Percentiles rank a stretch among this genome's conserved stretches.
phyloP scores from a whole-genome alignment of 2,888 invertebrate genomes.

The Halictus quadricinctus region DNA sequence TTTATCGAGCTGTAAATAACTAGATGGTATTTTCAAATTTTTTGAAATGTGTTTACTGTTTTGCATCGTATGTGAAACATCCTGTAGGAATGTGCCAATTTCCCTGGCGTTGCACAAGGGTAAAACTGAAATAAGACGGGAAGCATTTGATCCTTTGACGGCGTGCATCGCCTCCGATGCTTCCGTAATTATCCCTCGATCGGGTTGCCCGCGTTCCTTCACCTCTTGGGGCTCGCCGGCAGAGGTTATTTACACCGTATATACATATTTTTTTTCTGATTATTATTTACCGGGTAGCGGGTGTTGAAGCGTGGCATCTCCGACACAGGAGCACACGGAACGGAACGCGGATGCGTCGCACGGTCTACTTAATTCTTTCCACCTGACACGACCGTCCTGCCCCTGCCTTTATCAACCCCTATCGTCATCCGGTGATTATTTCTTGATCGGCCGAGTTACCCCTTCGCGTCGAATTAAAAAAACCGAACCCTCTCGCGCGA shows the following conservation, averaged over 20 bases:
- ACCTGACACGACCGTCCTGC: slow-evolving; percentile 22
- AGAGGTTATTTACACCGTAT: slow-evolving; percentile 54
- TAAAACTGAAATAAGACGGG: neutral
- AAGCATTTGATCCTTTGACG: neutral
- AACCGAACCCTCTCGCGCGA: neutral
- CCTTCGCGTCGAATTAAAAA: neutral
- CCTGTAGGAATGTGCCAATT: neutral
- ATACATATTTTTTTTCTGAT: slow-evolving; percentile 5
- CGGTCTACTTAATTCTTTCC: slow-evolving; percentile 57
- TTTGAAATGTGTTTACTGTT: too few species aligned
- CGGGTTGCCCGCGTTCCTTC: slow-evolving; percentile 31
- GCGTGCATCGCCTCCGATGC: slow-evolving; percentile 20
- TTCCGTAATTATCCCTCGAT: slow-evolving; percentile 21
- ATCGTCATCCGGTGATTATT: slow-evolving; percentile 21
- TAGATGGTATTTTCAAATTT: too few species aligned
- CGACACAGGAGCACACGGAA: slow-evolving; percentile 7
- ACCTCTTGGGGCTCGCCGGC: slow-evolving; percentile 37
- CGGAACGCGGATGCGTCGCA: slow-evolving; percentile 45
- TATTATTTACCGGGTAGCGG: slow-evolving; percentile 23
- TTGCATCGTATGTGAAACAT: neutral
- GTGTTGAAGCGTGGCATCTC: slow-evolving; percentile 40
- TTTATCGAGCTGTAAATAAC: too few species aligned
- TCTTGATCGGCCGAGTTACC: slow-evolving; percentile 8
- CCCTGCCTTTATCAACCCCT: slow-evolving; percentile 41
- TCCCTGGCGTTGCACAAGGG: neutral